A percentile compares a stretch with the other conserved stretches of the same genome.
These are phyloP conservation scores for Tyrophagus putrescentiae DNA, from an alignment of 1,140 invertebrate species.

Conservation along the genomic window DNA sequence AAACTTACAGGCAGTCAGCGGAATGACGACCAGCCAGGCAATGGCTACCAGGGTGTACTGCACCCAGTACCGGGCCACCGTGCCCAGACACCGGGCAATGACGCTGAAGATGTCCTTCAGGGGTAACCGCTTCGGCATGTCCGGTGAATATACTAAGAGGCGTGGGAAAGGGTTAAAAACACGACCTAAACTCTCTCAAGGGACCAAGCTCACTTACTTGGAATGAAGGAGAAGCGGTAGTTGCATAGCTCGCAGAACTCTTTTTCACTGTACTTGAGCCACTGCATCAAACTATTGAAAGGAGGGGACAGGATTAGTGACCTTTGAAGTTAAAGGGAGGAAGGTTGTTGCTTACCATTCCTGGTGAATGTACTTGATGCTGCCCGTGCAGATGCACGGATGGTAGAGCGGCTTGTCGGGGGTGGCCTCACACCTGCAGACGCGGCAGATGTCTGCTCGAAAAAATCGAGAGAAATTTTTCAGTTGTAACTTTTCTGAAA, in stretches of 20 bases:
- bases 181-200: neutral
- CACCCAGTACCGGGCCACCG: constrained; percentile 85
- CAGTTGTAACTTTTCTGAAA: neutral
- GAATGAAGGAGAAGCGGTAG: constrained; percentile 91
- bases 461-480: neutral
- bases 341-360: constrained; percentile 38
- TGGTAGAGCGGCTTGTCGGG: constrained; percentile 77
- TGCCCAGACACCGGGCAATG: constrained; percentile 67
- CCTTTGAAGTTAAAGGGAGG: neutral
- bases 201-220: constrained; percentile 43
- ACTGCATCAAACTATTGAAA: constrained; percentile 41
- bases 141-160: constrained; percentile 80
- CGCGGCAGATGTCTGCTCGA: constrained; percentile 72
- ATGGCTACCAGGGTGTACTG: constrained; percentile 87
- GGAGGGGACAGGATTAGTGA: constrained; percentile 17
- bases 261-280: constrained; percentile 76
- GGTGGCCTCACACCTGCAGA: constrained; percentile 83
- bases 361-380: constrained; percentile 97
- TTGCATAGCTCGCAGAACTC: constrained; percentile 98
- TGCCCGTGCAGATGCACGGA: constrained; percentile 96
- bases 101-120: constrained; percentile 75
- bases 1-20: constrained; percentile 70
- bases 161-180: neutral
- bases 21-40: constrained; percentile 96
- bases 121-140: constrained; percentile 92